phyloP scores from a whole-genome alignment of 1,140 invertebrate genomes.

The Drosophila chauvacae region DNA sequence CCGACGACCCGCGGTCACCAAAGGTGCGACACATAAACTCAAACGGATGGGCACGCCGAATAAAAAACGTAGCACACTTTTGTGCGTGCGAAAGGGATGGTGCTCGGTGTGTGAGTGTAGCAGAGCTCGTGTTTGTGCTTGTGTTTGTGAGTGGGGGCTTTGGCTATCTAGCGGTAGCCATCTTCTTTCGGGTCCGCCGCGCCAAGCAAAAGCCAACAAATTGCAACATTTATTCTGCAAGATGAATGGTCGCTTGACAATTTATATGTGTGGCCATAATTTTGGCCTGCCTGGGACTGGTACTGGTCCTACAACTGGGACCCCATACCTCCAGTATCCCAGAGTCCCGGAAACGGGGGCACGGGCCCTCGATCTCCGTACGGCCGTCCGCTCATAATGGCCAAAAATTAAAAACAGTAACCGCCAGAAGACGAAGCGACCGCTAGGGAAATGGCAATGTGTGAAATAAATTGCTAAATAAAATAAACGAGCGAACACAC shows the following conservation, averaged over 20 bases:
- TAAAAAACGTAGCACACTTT: slow-evolving; percentile 63
- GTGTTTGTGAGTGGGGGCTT: slow-evolving; percentile 8
- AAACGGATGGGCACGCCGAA: slow-evolving; percentile 47
- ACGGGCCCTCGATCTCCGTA: slow-evolving; percentile 44
- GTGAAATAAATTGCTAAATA: slow-evolving; percentile 83
- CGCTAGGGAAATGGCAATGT: slow-evolving; percentile 66
- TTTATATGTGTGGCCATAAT: slow-evolving; percentile 81
- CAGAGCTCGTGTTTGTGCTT: background rate
- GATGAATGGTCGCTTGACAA: slow-evolving; percentile 82
- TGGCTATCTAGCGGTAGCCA: slow-evolving; percentile 57
- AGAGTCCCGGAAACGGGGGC: slow-evolving; percentile 6
- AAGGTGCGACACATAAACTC: slow-evolving; percentile 69
- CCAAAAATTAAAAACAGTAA: slow-evolving; percentile 82
- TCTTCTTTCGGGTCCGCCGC: slow-evolving; percentile 58
- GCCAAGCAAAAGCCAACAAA: slow-evolving; percentile 73
- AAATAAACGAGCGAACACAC: slow-evolving; percentile 77
- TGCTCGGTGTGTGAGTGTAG: background rate
- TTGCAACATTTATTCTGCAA: slow-evolving; percentile 83
- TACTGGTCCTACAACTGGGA: slow-evolving; percentile 1
- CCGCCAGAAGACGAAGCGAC: slow-evolving; percentile 61
- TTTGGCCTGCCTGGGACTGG: slow-evolving; percentile 52
- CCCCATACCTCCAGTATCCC: background rate
- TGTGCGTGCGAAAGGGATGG: slow-evolving; percentile 52
- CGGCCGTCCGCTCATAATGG: slow-evolving; percentile 72
- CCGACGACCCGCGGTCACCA: slow-evolving; percentile 48